Evolutionary conservation across 1,140 invertebrate species (phyloP), one percentile per base, ranked within the genome.

Genomic region (Rhopalosiphum maidis): DNA sequence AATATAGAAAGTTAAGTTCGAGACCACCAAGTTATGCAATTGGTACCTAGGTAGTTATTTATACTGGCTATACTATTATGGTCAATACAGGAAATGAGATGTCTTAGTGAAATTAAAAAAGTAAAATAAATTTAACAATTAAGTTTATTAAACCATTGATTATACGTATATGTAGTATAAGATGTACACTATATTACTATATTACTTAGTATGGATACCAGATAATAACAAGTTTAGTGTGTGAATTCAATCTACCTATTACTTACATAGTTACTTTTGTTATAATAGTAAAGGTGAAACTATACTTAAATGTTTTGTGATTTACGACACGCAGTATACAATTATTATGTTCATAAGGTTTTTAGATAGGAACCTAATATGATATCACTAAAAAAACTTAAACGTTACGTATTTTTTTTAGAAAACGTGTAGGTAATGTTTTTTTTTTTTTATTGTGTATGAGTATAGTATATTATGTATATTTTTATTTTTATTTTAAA

Each of bases 1-100:
- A 77, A 77, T 77, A 68, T 68, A 68, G 60, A 68, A 68, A n/a
- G 60, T 77, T 77, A 77, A 77, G 60, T 77, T 77, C 30, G 60
- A 77, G n/a, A 77, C 15, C 30, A n/a, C n/a, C n/a, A 77, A 18
- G 30, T 77, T n/a, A n/a, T 77, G n/a, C 15, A 15, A 68, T 5
- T 30, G 9, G 9, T 68, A 41, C 41, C 41, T 41, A 18, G 60
- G 55, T 77, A n/a, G 11, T 18, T 77, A 77, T 77, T 15, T n/a
- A n/a, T n/a, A 77, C 60, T 18, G n/a, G 15, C 30, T 77, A n/a
- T 35, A 77, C 30, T n/a, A 77, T n/a, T n/a, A 77, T 77, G n/a
- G 60, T 77, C 60, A 77, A n/a, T 77, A n/a, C 18, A 77, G 15
- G 60, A 77, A 77, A 77, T n/a, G 15, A 77, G 30, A 77, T n/a